A percentile compares a stretch with the other conserved stretches of the same genome.
Conservation (phyloP, 2,797 vertebrate genomes). For the Telmatherina bonti region DNA sequence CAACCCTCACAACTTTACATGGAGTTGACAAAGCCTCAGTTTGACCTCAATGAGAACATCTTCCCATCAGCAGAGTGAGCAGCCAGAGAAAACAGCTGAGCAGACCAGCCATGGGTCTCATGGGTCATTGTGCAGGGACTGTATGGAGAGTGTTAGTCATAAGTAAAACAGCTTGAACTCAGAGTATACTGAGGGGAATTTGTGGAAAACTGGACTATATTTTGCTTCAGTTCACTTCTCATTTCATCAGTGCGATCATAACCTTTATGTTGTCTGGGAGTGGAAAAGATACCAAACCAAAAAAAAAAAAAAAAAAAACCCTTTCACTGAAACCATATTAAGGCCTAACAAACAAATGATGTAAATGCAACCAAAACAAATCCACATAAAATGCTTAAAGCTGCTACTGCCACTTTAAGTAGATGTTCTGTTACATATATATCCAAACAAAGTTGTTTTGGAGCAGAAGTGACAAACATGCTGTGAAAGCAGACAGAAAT, state of each 20-base stretch:
- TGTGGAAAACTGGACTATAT: conserved; percentile 13
- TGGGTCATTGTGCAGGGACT: conserved; percentile 40
- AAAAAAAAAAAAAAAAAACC: no score
- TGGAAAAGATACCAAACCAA: background rate
- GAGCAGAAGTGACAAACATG: background rate
- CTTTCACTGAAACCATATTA: no score
- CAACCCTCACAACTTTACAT: conserved; percentile 20
- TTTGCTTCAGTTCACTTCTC: conserved; percentile 38
- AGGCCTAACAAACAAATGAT: no score
- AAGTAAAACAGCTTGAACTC: conserved; percentile 56
- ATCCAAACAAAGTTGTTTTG: background rate
- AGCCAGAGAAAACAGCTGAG: conserved; percentile 59
- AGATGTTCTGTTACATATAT: background rate
- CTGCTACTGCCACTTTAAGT: background rate
- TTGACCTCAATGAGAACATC: conserved; percentile 53
- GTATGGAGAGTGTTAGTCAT: conserved; percentile 65
- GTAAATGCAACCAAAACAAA: background rate
- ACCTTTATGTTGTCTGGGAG: background rate
- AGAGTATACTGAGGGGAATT: conserved; percentile 23
- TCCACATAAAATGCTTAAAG: background rate
- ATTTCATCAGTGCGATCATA: conserved; percentile 4
- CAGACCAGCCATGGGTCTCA: conserved; percentile 46
- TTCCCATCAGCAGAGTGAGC: conserved; percentile 44
- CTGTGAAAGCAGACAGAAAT: background rate
- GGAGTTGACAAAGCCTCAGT: conserved; percentile 26